These are phyloP conservation scores for Acanthornis magna DNA, from an alignment of 2,797 vertebrate species.

Conservation along the genomic window DNA sequence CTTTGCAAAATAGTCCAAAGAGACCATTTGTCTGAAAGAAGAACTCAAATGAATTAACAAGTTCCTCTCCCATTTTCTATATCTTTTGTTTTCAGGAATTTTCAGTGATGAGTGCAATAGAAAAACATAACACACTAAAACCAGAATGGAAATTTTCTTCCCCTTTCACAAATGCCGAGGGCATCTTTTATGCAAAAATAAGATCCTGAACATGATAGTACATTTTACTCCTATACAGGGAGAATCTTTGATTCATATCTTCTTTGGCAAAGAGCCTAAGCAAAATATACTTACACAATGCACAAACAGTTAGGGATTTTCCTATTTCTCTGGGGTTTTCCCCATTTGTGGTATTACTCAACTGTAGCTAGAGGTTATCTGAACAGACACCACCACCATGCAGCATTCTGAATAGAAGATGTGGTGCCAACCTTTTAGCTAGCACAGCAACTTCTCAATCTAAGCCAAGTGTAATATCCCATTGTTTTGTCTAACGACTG, in stretches of 20 bases:
- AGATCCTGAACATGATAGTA: not conserved
- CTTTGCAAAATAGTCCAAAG: conserved; percentile 1
- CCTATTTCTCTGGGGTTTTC: conserved; percentile 65
- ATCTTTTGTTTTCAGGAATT: conserved; percentile 64
- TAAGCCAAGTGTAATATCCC: not conserved
- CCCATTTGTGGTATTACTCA: conserved; percentile 54
- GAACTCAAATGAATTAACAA: conserved; percentile 29
- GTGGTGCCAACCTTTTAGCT: conserved; percentile 31
- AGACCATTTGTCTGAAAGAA: conserved; percentile 20
- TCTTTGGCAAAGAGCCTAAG: conserved; percentile 46
- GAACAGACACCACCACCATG: conserved; percentile 30
- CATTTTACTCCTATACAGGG: conserved; percentile 3
- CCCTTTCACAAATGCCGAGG: not conserved
- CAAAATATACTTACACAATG: conserved; percentile 57
- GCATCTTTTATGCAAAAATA: conserved; percentile 42
- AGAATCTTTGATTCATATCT: conserved; percentile 29
- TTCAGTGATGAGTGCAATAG: conserved; percentile 23
- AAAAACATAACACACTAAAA: conserved; percentile 25
- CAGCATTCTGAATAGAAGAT: conserved; percentile 43
- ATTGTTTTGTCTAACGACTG: not conserved
- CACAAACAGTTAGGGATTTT: conserved; percentile 61
- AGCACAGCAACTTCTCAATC: conserved; percentile 18
- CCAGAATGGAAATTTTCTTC: conserved; percentile 51
- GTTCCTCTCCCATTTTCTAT: conserved; percentile 40
- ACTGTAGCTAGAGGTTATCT: conserved; percentile 55